Evolutionary conservation across 2,888 invertebrate genomes (phyloP).

Genomic region (Erpobdella octoculata): DNA sequence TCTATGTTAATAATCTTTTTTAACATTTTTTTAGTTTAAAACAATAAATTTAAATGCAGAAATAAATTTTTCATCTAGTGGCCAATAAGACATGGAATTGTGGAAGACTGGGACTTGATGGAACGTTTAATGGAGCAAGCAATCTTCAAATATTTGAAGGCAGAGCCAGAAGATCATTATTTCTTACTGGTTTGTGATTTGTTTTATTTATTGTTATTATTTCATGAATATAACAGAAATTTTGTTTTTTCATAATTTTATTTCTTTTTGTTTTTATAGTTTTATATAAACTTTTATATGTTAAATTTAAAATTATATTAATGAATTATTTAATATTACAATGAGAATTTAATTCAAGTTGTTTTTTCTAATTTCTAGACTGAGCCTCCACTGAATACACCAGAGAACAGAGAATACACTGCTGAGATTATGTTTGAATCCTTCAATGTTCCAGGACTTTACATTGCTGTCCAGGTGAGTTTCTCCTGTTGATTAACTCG

Average conservation of each 20-base stretch:
- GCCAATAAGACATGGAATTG: slow-evolving; percentile 94
- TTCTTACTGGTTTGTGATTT: slow-evolving; percentile 65
- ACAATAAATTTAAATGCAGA: no score
- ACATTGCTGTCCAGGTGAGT: slow-evolving; percentile 83
- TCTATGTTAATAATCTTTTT: no score
- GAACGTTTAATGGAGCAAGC: slow-evolving; percentile 96
- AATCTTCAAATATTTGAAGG: slow-evolving; percentile 94
- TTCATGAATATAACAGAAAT: not conserved
- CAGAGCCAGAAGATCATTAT: slow-evolving; percentile 98
- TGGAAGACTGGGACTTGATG: slow-evolving; percentile 99
- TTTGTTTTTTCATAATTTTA: not conserved
- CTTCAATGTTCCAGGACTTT: slow-evolving; percentile 96
- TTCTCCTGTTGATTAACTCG: no score
- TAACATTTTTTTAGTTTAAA: no score
- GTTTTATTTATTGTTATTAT: not conserved
- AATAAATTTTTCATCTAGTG: slow-evolving; percentile 67
- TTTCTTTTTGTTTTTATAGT: no score
- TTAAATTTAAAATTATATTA: no score
- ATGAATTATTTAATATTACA: no score
- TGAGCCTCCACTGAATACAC: slow-evolving; percentile 96
- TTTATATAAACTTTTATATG: no score
- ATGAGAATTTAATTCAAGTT: no score
- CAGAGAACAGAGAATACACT: slow-evolving; percentile 77
- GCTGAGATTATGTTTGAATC: slow-evolving; percentile 99
- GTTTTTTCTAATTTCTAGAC: slow-evolving; percentile 57